Evolutionary conservation across 2,113 vertebrate species (phyloP).

Genomic region (Alligator mississippiensis): DNA sequence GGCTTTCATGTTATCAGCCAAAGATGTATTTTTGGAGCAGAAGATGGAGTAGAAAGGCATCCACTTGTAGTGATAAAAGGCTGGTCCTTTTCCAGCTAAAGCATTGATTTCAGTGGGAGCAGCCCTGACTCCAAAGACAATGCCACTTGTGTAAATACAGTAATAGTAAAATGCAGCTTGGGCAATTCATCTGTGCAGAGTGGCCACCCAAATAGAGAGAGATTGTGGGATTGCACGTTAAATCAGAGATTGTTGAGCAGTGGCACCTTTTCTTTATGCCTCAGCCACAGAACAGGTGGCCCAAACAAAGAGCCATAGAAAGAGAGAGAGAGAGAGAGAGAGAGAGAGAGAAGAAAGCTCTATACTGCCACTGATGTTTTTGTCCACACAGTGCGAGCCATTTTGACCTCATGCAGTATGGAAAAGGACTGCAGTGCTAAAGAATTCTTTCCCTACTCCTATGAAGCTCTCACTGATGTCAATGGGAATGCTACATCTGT

Average conservation of each 20-base stretch:
- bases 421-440: background rate
- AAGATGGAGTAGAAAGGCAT: background rate
- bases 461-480: background rate
- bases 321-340: background rate
- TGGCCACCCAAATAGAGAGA: background rate
- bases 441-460: background rate
- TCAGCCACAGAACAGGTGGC: background rate
- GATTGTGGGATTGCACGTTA: background rate
- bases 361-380: background rate
- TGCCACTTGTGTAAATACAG: background rate
- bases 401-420: fast-evolving
- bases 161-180: background rate
- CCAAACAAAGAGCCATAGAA: background rate
- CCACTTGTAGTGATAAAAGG: background rate
- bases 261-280: background rate
- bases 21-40: background rate
- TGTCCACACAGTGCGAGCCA: background rate
- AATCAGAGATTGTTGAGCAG: background rate
- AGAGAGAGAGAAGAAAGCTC: background rate
- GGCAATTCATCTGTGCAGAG: too few species aligned
- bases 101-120: background rate
- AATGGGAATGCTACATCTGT: background rate
- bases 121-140: background rate
- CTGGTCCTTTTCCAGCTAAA: background rate
- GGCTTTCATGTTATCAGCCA: background rate